These are phyloP conservation scores for Holothuria scabra DNA, from an alignment of 53 echinoderm and acorn worm species.

Conservation along the genomic window DNA sequence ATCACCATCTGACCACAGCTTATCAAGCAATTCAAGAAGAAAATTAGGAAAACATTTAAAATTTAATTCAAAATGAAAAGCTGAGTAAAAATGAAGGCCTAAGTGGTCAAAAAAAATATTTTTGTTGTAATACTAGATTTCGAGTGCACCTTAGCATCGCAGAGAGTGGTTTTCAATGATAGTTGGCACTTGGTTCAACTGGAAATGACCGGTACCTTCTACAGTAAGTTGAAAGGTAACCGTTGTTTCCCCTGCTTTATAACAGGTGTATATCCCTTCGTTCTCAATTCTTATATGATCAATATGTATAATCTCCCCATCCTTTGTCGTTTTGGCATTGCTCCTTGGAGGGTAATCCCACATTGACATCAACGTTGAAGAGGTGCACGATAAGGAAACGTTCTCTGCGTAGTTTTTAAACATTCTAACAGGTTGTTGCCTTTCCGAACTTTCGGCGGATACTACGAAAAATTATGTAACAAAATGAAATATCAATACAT, in stretches of 20 bases:
- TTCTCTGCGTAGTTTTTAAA: neutral
- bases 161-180: no score
- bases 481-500: no score
- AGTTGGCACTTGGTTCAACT: no score
- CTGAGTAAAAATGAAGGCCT: no score
- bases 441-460: neutral
- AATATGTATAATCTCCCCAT: neutral
- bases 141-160: no score
- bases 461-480: neutral
- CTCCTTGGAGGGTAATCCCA: neutral
- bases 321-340: neutral
- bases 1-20: no score
- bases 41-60: no score
- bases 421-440: neutral
- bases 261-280: constrained; percentile 4
- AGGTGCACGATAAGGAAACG: neutral
- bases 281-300: neutral
- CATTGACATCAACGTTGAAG: neutral
- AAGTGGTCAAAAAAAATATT: no score
- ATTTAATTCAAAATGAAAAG: no score
- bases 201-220: no score
- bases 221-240: neutral
- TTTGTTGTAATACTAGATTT: no score
- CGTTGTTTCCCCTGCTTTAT: neutral
- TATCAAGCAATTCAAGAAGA: no score